A percentile compares a stretch with the other conserved stretches of the same genome.
These are phyloP conservation scores for Epinephelus lanceolatus DNA, from an alignment of 2,113 vertebrate species.

Conservation along the genomic window DNA sequence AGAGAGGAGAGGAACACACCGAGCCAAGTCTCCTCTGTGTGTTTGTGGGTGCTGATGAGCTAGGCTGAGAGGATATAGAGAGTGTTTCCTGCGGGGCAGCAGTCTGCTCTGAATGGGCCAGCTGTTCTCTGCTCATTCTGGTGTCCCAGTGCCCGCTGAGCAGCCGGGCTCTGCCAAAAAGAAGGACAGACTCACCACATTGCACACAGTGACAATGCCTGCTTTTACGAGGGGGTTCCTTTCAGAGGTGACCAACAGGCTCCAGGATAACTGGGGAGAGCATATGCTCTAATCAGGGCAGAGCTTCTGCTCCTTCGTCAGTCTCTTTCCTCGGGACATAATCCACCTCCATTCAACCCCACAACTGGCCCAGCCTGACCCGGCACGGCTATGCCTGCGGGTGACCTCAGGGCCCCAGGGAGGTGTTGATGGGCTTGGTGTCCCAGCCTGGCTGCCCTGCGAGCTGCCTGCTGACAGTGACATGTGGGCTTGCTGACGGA, in stretches of 20 bases:
- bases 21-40: conserved; percentile 67
- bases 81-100: conserved; percentile 72
- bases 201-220: conserved; percentile 57
- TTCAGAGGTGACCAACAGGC: conserved; percentile 69
- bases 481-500: conserved; percentile 69
- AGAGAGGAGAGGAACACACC: conserved; percentile 29
- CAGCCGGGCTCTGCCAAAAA: conserved; percentile 54
- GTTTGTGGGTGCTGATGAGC: conserved; percentile 72
- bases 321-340: conserved; percentile 48
- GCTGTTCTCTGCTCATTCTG: conserved; percentile 74
- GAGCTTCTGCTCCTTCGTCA: conserved; percentile 49
- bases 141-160: conserved; percentile 61
- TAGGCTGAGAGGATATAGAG: conserved; percentile 60
- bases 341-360: conserved; percentile 52
- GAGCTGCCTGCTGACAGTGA: conserved; percentile 62
- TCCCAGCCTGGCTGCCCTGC: conserved; percentile 36
- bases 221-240: conserved; percentile 48
- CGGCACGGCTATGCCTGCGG: conserved; percentile 28
- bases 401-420: conserved; percentile 51
- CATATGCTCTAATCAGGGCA: conserved; percentile 67
- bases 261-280: conserved; percentile 59
- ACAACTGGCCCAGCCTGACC: conserved; percentile 35
- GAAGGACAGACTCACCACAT: conserved; percentile 45
- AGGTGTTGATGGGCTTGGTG: conserved; percentile 69
- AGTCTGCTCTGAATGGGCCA: conserved; percentile 80